A percentile compares a stretch with the other conserved stretches of the same genome.
phyloP scores from a whole-genome alignment of 2,888 invertebrate genomes.

The Aleiodes testaceus region DNA sequence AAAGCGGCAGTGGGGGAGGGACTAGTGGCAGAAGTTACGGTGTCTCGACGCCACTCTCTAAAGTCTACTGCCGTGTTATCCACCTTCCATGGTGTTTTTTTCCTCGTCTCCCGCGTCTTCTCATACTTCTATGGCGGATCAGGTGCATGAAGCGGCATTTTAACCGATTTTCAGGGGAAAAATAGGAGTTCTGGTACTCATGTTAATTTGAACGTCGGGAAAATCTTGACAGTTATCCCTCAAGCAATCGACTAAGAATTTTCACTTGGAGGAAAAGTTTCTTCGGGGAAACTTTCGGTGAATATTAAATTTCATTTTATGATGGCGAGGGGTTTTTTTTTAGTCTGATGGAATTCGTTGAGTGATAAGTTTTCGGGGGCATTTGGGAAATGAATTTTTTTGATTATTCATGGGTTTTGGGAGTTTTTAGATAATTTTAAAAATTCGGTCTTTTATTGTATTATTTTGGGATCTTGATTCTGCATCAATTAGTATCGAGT shows the following conservation, averaged over 20 bases:
- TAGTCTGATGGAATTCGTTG: no score
- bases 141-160: conserved; percentile 30
- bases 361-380: no score
- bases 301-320: conserved; percentile 22
- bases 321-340: background rate
- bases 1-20: conserved; percentile 51
- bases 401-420: background rate
- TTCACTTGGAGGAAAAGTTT: background rate
- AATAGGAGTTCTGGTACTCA: conserved; percentile 3
- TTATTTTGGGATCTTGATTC: conserved; percentile 67
- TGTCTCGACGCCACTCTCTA: conserved; percentile 70
- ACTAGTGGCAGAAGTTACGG: conserved; percentile 68
- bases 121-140: conserved; percentile 27
- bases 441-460: background rate
- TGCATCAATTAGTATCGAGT: conserved; percentile 71
- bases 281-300: background rate
- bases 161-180: conserved; percentile 9
- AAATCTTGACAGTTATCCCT: conserved; percentile 15
- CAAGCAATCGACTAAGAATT: conserved; percentile 7
- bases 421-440: background rate
- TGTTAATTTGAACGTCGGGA: conserved; percentile 5
- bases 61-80: conserved; percentile 63
- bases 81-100: conserved; percentile 32
- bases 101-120: conserved; percentile 38
- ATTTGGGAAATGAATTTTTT: no score